Percentiles rank a stretch among this genome's conserved stretches.
phyloP scores from a whole-genome alignment of 1,140 invertebrate species.

The Zaprionus lachaisei region DNA sequence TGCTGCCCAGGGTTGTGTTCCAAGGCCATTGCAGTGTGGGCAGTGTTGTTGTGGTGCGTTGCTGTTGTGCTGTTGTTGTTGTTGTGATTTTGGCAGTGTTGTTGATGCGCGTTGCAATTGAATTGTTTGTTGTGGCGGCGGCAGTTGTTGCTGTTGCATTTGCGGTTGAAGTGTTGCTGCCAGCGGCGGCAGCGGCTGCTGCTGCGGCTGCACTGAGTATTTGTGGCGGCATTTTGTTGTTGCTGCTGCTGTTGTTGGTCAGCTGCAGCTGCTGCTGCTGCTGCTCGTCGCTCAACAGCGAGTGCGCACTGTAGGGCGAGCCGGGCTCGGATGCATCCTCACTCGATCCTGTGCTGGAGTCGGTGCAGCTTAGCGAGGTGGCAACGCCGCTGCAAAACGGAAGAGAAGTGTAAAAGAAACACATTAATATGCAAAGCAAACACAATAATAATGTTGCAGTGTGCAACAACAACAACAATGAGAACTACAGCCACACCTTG shows the following conservation, averaged over 20 bases:
- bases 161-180: constrained; percentile 47
- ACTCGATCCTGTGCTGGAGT: constrained; percentile 89
- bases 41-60: constrained; percentile 35
- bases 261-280: constrained; percentile 30
- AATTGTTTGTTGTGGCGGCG: constrained; percentile 18
- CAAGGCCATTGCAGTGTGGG: constrained; percentile 75
- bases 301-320: constrained; percentile 90
- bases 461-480: not conserved
- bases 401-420: not conserved
- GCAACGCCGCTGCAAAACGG: constrained; percentile 87
- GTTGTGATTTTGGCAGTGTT: constrained; percentile 54
- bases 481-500: constrained; percentile 38
- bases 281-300: constrained; percentile 76
- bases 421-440: not conserved
- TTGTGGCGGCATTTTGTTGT: constrained; percentile 77
- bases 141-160: constrained; percentile 25
- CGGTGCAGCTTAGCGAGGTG: constrained; percentile 88
- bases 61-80: constrained; percentile 37
- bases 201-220: constrained; percentile 56
- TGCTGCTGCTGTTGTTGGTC: constrained; percentile 31
- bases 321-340: constrained; percentile 92
- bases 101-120: constrained; percentile 38
- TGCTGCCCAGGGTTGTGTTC: constrained; percentile 73
- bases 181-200: constrained; percentile 21
- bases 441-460: constrained; percentile 12